phyloP scores from a whole-genome alignment of 2,797 vertebrate species.

The Percopsis omiscomaycus region DNA sequence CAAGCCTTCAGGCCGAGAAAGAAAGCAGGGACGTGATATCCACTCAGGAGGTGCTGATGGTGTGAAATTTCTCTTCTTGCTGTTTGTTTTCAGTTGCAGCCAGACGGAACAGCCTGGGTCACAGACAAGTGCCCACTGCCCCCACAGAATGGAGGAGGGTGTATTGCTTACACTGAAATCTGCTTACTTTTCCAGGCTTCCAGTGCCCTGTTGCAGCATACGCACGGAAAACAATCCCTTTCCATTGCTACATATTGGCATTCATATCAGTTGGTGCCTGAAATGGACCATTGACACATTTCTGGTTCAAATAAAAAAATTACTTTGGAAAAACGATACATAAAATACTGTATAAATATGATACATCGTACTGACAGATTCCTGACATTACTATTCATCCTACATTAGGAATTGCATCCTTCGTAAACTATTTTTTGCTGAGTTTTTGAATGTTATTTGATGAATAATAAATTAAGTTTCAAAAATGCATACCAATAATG shows the following conservation, averaged over 20 bases:
- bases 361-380: no score
- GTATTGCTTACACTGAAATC: constrained; percentile 58
- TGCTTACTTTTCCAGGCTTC: constrained; percentile 53
- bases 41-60: constrained; percentile 46
- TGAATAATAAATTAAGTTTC: no score
- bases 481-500: no score
- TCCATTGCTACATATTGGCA: constrained; percentile 4
- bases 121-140: constrained; percentile 45
- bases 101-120: constrained; percentile 54
- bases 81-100: constrained; percentile 67
- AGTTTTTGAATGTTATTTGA: no score
- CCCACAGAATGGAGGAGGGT: constrained; percentile 31
- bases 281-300: no score
- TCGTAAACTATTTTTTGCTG: no score
- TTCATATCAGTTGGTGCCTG: no score
- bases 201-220: constrained; percentile 43
- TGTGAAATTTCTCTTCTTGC: constrained; percentile 58
- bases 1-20: constrained; percentile 1
- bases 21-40: constrained; percentile 20
- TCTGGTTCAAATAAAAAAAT: no score
- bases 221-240: constrained; percentile 47
- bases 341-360: no score
- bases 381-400: no score
- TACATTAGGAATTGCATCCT: no score
- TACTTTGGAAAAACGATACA: no score